Conservation (phyloP, 2,888 invertebrate species). For the Bellardia bayeri region DNA sequence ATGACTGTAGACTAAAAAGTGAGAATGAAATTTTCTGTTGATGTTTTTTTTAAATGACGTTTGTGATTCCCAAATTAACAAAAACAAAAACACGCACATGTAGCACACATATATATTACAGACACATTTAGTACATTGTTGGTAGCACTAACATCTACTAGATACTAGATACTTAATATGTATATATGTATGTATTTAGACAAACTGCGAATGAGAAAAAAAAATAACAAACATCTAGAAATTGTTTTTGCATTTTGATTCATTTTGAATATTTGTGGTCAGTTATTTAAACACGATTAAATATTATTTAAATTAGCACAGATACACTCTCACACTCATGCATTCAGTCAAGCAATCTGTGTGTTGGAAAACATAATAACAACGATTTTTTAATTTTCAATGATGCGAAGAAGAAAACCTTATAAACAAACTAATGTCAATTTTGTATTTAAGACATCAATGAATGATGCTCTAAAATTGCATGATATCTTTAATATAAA, state of each 20-base stretch:
- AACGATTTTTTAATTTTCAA: too few species aligned
- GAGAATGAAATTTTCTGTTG: conserved; percentile 17
- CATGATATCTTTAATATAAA: too few species aligned
- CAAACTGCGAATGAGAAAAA: background rate
- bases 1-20: conserved; percentile 27
- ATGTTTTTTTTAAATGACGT: conserved; percentile 25
- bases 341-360: too few species aligned
- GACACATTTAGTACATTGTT: background rate
- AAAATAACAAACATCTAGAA: background rate
- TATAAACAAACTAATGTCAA: too few species aligned
- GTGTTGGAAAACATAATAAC: too few species aligned
- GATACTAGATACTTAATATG: too few species aligned
- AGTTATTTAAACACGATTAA: background rate
- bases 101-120: background rate
- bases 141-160: conserved; percentile 9
- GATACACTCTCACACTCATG: too few species aligned
- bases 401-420: too few species aligned
- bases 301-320: too few species aligned
- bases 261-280: background rate
- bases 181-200: background rate
- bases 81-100: conserved; percentile 40
- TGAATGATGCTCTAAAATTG: too few species aligned
- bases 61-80: conserved; percentile 22
- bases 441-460: too few species aligned
- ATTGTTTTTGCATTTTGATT: background rate